A percentile compares a stretch with the other conserved stretches of the same genome.
Conservation (phyloP, 2,888 invertebrate species). For the Liodrosophila aerea region DNA sequence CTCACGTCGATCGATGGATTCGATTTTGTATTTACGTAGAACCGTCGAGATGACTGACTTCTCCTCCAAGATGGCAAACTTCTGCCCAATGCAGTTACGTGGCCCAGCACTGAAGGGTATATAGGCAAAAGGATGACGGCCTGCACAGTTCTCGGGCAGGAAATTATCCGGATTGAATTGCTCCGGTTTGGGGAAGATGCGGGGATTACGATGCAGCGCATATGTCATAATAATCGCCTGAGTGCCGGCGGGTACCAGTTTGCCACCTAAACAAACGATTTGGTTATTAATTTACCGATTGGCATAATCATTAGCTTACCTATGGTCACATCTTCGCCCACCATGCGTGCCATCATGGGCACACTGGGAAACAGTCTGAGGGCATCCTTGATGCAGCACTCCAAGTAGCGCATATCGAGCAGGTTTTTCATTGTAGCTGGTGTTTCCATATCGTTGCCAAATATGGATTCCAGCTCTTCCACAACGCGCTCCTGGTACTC, state of each 20-base stretch:
- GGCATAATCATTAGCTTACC: too few relatives aligned
- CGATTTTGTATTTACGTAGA: constrained; percentile 84
- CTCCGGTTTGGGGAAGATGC: constrained; percentile 86
- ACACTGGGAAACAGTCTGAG: constrained; percentile 87
- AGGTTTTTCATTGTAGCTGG: constrained; percentile 84
- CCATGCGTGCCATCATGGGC: constrained; percentile 85
- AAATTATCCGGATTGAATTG: constrained; percentile 89
- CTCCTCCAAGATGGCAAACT: constrained; percentile 85
- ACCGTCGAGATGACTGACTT: constrained; percentile 85
- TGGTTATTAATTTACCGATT: too few relatives aligned
- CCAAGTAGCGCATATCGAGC: constrained; percentile 86
- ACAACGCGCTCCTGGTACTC: constrained; percentile 82
- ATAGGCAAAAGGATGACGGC: constrained; percentile 86
- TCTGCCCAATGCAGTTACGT: constrained; percentile 85
- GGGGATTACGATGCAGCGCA: constrained; percentile 86
- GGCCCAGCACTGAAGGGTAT: constrained; percentile 89
- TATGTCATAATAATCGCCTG: constrained; percentile 85
- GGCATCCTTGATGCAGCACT: constrained; percentile 88
- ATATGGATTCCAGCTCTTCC: constrained; percentile 83
- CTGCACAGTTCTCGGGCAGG: constrained; percentile 85
- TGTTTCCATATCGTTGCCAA: constrained; percentile 82
- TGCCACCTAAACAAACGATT: constrained; percentile 68
- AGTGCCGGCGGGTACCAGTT: constrained; percentile 82
- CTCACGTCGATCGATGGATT: constrained; percentile 84
- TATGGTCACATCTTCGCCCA: constrained; percentile 84